Base-by-base conservation (phyloP, 2,113 vertebrate genomes). In the Pipa parva region DNA sequence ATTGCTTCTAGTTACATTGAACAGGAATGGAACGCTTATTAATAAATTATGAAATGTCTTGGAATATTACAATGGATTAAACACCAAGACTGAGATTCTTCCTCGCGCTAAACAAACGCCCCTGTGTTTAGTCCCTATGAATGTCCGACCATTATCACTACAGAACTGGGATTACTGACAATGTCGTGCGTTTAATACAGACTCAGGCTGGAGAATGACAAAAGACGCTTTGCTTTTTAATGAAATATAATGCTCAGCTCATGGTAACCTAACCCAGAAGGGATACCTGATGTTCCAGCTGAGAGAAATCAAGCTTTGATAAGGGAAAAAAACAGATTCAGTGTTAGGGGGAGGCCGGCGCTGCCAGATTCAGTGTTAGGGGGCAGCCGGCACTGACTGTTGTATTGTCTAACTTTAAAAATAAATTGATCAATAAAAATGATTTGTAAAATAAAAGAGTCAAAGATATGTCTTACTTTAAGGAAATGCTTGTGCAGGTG, bases 251-350 rank as follows among this genome's bases (percentile, higher is more conserved):
- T 46, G 37, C 9, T 39, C 31, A 42, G 13, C 57, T 59, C 33
- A 45, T 1, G 58, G 36, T 45, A 45, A 45, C 42, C 24, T 45
- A 45, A 60, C 33, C 33, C 33, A 10, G 15, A 24, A 45, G 21
- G 5, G 37, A 60, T 60, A 60, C 45, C 58, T 45, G 58, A 45
- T 60, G 39, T 21, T 24, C 13, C 11, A 39, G 15, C 24, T 8
- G 7, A 9, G 52, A 18, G 26, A 31, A 24, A 15, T 37, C 21
- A 11, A 4, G 10, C 11, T 24, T 10, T 15, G 58, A 60, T 60
- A 45, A 26, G 15, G 22, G 24, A 22, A 60, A 20, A 25, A 24
- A 26, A n/a, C n/a, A n/a, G 21, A 18, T 22, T 21, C 1, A 15
- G 58, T 45, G 42, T 2, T n/a, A 1, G 18, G 42, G 17, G 42